These are phyloP conservation scores for Grus americana DNA, from an alignment of 2,113 vertebrate species.

Conservation along the genomic window DNA sequence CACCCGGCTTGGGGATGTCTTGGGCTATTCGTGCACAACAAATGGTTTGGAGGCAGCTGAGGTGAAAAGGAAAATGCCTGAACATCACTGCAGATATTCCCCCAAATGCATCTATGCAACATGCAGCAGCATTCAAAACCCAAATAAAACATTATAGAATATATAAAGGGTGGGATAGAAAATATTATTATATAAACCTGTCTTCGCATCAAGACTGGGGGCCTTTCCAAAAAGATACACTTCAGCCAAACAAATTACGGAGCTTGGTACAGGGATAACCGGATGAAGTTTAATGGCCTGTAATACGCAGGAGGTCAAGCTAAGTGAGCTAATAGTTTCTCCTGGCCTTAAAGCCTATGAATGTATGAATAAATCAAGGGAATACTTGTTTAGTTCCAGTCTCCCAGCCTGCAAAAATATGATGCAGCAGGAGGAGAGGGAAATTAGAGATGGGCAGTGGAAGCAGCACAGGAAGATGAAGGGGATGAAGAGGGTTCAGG, in stretches of 20 bases:
- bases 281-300: slow-evolving; percentile 25
- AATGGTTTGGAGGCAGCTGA: not conserved
- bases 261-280: not conserved
- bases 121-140: not conserved
- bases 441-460: not conserved
- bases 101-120: not conserved
- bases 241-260: not conserved
- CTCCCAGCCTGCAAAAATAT: not conserved
- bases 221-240: slow-evolving; percentile 19
- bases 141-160: slow-evolving; percentile 29
- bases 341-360: slow-evolving; percentile 20
- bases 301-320: not conserved
- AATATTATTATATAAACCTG: slow-evolving; percentile 32
- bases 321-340: not conserved
- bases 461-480: rapidly evolving
- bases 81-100: not conserved
- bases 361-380: slow-evolving; percentile 21
- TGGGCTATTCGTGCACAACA: not conserved
- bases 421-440: not conserved
- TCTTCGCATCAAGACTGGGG: not conserved
- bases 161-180: slow-evolving; percentile 8
- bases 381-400: not conserved
- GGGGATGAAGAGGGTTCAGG: not conserved
- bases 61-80: not conserved
- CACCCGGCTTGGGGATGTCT: rapidly evolving